Percentiles rank a stretch among this genome's conserved stretches.
Conservation (phyloP, 1,140 invertebrate genomes). For the Drosophila gunungcola region DNA sequence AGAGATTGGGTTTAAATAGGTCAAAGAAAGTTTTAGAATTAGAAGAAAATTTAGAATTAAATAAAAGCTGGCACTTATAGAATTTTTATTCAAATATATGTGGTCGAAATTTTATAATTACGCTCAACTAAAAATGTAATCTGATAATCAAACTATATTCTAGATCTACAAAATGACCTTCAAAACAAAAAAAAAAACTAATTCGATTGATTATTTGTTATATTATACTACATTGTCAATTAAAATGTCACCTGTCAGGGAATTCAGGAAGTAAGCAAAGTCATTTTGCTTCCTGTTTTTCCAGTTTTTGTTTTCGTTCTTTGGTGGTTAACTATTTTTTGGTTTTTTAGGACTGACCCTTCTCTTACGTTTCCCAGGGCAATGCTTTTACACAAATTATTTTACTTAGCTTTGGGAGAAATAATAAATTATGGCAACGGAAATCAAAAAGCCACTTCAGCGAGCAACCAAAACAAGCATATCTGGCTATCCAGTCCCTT, state of each 20-base stretch:
- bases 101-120: too few species aligned
- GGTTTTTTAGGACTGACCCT: constrained; percentile 31
- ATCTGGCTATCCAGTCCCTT: constrained; percentile 11
- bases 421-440: constrained; percentile 73
- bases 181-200: too few species aligned
- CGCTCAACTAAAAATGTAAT: too few species aligned
- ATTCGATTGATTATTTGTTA: background rate
- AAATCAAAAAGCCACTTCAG: constrained; percentile 71
- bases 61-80: too few species aligned
- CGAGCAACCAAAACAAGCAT: constrained; percentile 33
- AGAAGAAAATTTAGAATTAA: too few species aligned
- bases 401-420: constrained; percentile 58
- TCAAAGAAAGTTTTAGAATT: too few species aligned
- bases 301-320: constrained; percentile 24
- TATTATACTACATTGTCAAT: background rate
- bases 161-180: too few species aligned
- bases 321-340: constrained; percentile 61
- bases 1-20: too few species aligned
- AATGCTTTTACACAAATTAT: constrained; percentile 77
- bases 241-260: background rate
- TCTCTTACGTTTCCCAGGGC: constrained; percentile 6
- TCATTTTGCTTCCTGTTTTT: background rate
- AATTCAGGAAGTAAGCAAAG: constrained; percentile 4
- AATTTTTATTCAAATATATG: too few species aligned
- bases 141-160: too few species aligned